These are phyloP conservation scores for Megaceryle torquata DNA, from an alignment of 2,113 vertebrate genomes.

Conservation along the genomic window DNA sequence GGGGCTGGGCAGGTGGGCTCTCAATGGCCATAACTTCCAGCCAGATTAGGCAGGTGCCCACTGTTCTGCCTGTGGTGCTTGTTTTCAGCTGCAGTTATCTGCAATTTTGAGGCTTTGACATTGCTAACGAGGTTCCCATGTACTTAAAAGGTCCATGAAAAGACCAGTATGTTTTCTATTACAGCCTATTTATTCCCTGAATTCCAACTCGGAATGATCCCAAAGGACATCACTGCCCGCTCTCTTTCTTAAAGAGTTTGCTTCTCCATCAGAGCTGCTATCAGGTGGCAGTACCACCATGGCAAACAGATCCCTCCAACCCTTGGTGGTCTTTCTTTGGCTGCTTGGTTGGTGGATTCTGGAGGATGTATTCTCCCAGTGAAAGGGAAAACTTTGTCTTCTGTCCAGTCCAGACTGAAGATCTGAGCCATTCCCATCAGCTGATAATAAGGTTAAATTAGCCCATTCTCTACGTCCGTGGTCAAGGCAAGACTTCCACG, in stretches of 20 bases:
- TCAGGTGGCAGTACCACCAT: too few relatives aligned
- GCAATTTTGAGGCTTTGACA: not conserved
- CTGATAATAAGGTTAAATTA: not conserved
- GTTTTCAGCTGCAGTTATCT: not conserved
- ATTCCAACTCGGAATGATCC: not conserved
- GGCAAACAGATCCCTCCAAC: not conserved
- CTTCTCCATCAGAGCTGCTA: not conserved
- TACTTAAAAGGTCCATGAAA: too few relatives aligned
- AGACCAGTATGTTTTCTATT: not conserved
- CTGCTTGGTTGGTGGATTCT: not conserved
- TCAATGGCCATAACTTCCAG: rapidly evolving
- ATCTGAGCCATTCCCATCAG: not conserved
- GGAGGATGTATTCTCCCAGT: not conserved
- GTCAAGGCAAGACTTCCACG: not conserved
- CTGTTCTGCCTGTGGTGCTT: not conserved
- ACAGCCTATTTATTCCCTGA: not conserved
- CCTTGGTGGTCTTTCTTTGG: not conserved
- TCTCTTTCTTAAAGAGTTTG: not conserved
- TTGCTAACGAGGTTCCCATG: rapidly evolving
- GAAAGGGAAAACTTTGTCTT: not conserved
- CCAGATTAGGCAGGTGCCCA: rapidly evolving
- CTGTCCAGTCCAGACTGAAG: not conserved
- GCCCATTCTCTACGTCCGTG: rapidly evolving
- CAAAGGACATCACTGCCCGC: rapidly evolving
- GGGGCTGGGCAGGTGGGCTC: too few relatives aligned